These are phyloP conservation scores for Branchinecta sandiegonensis DNA, from an alignment of 2,888 invertebrate species.

Conservation along the genomic window DNA sequence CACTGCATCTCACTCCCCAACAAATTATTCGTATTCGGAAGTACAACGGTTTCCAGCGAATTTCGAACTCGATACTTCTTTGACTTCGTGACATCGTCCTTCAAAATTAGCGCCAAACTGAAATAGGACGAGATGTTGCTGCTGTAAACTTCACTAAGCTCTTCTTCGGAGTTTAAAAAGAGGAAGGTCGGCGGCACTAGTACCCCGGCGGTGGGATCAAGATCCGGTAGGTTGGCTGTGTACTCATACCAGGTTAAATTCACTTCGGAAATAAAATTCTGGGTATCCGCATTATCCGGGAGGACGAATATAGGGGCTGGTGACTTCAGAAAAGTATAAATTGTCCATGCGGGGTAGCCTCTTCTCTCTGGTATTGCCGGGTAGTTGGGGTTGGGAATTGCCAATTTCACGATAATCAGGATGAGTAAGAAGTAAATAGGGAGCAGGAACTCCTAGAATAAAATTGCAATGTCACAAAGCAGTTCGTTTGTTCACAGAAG, in stretches of 20 bases:
- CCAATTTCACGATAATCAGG: conserved; percentile 54
- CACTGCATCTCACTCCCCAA: not conserved
- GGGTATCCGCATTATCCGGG: conserved; percentile 28
- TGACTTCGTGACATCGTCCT: conserved; percentile 10
- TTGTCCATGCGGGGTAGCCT: conserved; percentile 41
- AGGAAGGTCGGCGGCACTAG: conserved; percentile 46
- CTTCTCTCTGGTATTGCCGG: conserved; percentile 50
- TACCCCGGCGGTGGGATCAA: conserved; percentile 42
- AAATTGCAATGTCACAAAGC: conserved; percentile 20
- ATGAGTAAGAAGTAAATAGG: conserved; percentile 61
- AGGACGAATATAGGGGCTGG: conserved; percentile 29
- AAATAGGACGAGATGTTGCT: conserved; percentile 42
- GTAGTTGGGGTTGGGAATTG: conserved; percentile 60
- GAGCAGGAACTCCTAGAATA: conserved; percentile 54
- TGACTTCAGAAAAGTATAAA: conserved; percentile 44
- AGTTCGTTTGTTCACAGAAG: not conserved
- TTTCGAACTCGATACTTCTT: conserved; percentile 5
- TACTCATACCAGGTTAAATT: conserved; percentile 32
- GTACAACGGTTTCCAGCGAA: not conserved
- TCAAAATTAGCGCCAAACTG: conserved; percentile 8
- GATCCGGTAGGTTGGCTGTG: conserved; percentile 49
- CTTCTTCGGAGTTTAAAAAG: conserved; percentile 48
- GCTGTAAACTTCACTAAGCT: conserved; percentile 51
- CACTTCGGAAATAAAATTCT: conserved; percentile 25
- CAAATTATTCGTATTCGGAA: not conserved